phyloP scores from a whole-genome alignment of 2,113 vertebrate genomes.

The Apteryx owenii region DNA sequence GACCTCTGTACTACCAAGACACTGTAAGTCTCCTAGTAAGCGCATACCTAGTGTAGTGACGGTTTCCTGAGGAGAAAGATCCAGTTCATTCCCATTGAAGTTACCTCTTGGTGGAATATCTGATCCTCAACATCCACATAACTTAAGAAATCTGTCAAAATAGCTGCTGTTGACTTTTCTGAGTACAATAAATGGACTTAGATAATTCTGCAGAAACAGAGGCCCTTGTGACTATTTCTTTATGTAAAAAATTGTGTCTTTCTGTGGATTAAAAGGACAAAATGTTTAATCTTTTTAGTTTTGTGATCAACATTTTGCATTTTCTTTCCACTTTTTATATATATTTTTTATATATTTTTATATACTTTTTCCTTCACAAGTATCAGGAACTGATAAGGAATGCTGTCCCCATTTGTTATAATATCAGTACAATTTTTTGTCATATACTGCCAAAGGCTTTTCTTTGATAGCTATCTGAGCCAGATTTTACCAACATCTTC shows the following conservation, averaged over 20 bases:
- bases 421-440: not conserved
- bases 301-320: not conserved
- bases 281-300: not conserved
- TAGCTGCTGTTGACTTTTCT: not conserved
- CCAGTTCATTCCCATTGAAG: not conserved
- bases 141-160: not conserved
- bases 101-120: not conserved
- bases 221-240: not conserved
- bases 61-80: not conserved
- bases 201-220: not conserved
- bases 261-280: not conserved
- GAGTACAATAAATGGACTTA: not conserved
- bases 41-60: not conserved
- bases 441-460: not conserved
- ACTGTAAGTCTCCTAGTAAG: not conserved
- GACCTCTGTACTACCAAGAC: not conserved
- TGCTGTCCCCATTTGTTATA: not conserved
- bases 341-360: not conserved
- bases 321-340: not conserved
- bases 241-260: not conserved
- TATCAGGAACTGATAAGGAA: not conserved
- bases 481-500: constrained; percentile 35
- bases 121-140: not conserved
- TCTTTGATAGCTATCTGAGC: constrained; percentile 40
- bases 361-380: not conserved